Evolutionary conservation across 1,140 invertebrate species (phyloP), one percentile per base, ranked within the genome.

Genomic region (Monochamus saltuarius): DNA sequence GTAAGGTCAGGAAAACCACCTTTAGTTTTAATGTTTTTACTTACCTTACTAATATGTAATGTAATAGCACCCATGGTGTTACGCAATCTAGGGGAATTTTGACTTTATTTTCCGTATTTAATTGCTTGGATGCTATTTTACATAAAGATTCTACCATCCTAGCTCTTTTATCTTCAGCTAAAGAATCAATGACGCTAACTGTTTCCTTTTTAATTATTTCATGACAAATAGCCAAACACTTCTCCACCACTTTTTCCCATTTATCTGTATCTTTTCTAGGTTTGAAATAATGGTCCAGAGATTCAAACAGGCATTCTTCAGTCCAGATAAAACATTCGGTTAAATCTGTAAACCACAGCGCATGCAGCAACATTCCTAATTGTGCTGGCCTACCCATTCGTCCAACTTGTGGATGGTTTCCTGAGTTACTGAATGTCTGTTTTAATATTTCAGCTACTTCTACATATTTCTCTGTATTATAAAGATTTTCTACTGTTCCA

Each of bases 41-140:
- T 75, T 81, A 85, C 77, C 83, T 81, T 73, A 86, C 83, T 29
- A 93, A 77, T 62, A 93, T 83, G 66, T 86, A 85, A 79, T 94
- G 89, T 56, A 96, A 78, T 42, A 95, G 76, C 52, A 92, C 88
- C 91, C 91, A 95, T 10, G 91, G 89, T n/a, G 83, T 72, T 7
- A 91, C 81, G 11, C 85, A 86, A 54, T 86, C 82, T 40, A 93
- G 81, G 1, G 86, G 83, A 79, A 92, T 86, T 37, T 85, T 85
- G n/a, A 79, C 67, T 13, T 70, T 74, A 71, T 84, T 83, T 72
- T 84, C 82, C 56, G 82, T 76, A 70, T 90, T 90, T 56, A 90
- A 72, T 79, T 89, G 85, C 80, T 89, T 83, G 73, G 87, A 84
- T 53, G 89, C 81, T 9, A 94, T 84, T 58, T 85, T 83, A 42